A percentile compares a stretch with the other conserved stretches of the same genome.
These are phyloP conservation scores for Oceanodroma tethys DNA, from an alignment of 2,113 vertebrate genomes.

Conservation along the genomic window DNA sequence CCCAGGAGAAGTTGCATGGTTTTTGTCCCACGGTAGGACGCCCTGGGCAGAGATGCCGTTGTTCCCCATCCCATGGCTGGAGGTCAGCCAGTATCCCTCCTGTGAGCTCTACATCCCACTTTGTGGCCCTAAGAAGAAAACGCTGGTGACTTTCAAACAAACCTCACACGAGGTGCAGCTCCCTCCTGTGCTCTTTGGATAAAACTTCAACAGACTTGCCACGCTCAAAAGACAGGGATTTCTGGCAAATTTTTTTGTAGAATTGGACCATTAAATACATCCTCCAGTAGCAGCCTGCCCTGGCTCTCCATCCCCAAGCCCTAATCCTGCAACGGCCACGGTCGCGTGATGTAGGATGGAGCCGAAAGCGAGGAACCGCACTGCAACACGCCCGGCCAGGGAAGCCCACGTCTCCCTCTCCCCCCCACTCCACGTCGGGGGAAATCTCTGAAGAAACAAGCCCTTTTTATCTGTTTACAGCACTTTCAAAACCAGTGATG, in stretches of 20 bases:
- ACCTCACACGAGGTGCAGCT: background rate
- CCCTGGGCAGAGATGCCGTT: background rate
- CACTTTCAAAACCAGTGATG: background rate
- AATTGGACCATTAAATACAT: background rate
- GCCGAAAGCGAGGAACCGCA: fast-evolving
- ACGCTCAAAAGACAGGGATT: background rate
- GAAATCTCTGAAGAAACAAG: background rate
- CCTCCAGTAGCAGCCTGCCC: background rate
- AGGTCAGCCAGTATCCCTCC: background rate
- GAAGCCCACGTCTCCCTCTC: too few relatives aligned
- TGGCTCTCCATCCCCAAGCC: background rate
- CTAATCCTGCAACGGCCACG: background rate
- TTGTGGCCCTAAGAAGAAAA: background rate
- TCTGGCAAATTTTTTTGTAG: background rate
- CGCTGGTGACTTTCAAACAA: background rate
- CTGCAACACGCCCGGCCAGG: background rate
- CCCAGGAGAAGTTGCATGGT: background rate
- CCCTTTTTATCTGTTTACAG: background rate
- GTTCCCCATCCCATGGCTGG: background rate
- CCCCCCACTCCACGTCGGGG: fast-evolving
- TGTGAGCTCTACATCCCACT: background rate
- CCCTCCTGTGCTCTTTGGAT: background rate
- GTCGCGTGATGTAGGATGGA: background rate
- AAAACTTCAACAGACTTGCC: background rate
- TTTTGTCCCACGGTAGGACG: background rate